Conservation (phyloP, 1,140 invertebrate genomes). For the Penaeus indicus region DNA sequence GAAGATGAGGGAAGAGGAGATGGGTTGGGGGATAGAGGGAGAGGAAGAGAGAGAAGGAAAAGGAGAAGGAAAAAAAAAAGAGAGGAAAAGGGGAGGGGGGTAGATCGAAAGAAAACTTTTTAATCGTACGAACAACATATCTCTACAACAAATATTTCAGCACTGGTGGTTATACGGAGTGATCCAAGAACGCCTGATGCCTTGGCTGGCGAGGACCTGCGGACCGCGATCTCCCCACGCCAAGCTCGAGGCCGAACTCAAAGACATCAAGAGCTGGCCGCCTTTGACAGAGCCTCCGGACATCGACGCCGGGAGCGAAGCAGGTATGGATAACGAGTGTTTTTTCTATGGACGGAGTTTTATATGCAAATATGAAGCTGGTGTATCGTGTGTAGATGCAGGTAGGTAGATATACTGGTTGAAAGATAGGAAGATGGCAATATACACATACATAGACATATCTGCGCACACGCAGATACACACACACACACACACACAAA, state of each 20-base stretch:
- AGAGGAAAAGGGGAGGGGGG: too few relatives aligned
- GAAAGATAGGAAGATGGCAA: background rate
- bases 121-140: too few relatives aligned
- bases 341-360: too few relatives aligned
- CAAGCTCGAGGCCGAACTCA: conserved; percentile 19
- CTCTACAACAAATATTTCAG: background rate
- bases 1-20: too few relatives aligned
- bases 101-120: too few relatives aligned
- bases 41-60: too few relatives aligned
- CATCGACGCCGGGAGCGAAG: background rate
- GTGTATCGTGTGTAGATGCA: too few relatives aligned
- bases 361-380: too few relatives aligned
- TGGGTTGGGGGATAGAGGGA: too few relatives aligned
- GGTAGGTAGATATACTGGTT: background rate
- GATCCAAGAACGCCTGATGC: conserved; percentile 6
- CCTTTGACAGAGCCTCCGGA: conserved; percentile 30
- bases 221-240: background rate
- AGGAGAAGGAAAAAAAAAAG: too few relatives aligned
- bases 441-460: background rate
- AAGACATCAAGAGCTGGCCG: conserved; percentile 8
- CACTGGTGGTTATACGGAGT: conserved; percentile 37
- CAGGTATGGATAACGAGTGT: background rate
- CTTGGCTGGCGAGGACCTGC: background rate
- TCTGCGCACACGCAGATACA: background rate
- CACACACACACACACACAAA: conserved; percentile 19